Evolutionary conservation across 2,888 invertebrate species (phyloP).

Genomic region (Chirona hameri): DNA sequence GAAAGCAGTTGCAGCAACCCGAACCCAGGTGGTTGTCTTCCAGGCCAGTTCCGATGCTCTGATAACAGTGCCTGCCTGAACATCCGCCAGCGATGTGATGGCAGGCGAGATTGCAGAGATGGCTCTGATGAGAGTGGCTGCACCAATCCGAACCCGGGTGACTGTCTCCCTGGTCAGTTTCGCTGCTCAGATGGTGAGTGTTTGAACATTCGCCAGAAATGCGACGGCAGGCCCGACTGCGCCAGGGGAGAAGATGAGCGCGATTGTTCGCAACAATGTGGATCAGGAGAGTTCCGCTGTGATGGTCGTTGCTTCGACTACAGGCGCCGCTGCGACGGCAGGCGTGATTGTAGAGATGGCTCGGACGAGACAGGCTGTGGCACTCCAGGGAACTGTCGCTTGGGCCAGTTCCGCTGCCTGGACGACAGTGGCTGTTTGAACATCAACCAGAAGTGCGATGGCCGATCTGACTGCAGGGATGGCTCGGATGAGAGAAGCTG

Average conservation of each 20-base stretch:
- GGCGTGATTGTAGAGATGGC: background rate
- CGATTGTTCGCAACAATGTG: background rate
- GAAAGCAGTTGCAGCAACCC: background rate
- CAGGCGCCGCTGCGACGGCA: background rate
- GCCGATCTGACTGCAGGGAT: background rate
- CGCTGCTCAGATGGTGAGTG: background rate
- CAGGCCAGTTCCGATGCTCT: background rate
- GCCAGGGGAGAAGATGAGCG: background rate
- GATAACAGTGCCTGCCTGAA: background rate
- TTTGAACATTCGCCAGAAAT: background rate
- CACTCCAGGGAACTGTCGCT: background rate
- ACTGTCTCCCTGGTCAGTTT: background rate
- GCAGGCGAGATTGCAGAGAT: background rate
- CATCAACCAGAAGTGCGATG: conserved; percentile 11
- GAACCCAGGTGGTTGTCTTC: background rate
- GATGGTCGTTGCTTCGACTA: background rate
- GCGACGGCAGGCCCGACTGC: background rate
- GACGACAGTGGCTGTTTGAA: background rate
- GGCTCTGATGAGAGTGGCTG: background rate
- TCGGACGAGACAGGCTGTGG: background rate
- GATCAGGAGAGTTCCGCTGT: background rate
- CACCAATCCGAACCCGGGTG: background rate
- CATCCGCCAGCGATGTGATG: background rate
- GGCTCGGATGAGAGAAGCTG: background rate
- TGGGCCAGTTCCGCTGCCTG: background rate